A percentile compares a stretch with the other conserved stretches of the same genome.
Evolutionary conservation across 2,113 vertebrate species (phyloP).

Genomic region (Paramisgurnus dabryanus): DNA sequence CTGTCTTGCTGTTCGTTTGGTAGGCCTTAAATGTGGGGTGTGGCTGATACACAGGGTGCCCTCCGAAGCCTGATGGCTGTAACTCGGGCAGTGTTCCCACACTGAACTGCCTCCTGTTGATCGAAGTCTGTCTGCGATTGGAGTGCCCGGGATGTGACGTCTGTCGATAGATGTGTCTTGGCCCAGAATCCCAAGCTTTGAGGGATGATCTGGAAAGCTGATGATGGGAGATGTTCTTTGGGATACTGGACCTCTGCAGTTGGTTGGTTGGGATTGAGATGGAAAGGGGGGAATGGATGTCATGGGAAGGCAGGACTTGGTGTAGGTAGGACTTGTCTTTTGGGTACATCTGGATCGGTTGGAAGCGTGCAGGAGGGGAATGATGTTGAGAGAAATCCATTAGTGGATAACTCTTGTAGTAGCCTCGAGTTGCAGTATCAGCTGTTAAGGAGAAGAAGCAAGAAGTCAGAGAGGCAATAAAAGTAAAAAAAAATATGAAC

Average conservation of each 20-base stretch:
- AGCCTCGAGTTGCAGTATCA: conserved; percentile 76
- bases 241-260: conserved; percentile 70
- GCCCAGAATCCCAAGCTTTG: conserved; percentile 73
- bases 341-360: conserved; percentile 61
- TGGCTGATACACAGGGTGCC: conserved; percentile 63
- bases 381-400: conserved; percentile 76
- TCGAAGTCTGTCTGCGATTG: conserved; percentile 68
- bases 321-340: conserved; percentile 77
- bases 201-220: conserved; percentile 70
- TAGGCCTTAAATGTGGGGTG: conserved; percentile 71
- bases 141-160: conserved; percentile 67
- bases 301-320: conserved; percentile 61
- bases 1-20: conserved; percentile 90
- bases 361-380: conserved; percentile 68
- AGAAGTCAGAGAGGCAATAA: not conserved
- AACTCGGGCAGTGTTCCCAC: conserved; percentile 80
- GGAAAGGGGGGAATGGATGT: conserved; percentile 75
- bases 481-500: not conserved
- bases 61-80: conserved; percentile 66
- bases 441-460: conserved; percentile 54
- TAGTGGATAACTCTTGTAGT: conserved; percentile 82
- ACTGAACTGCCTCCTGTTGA: conserved; percentile 75
- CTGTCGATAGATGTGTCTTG: conserved; percentile 69
- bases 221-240: conserved; percentile 74
- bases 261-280: conserved; percentile 73